Evolutionary conservation across 2,797 vertebrate species (phyloP), one percentile per base, ranked within the genome.

Genomic region (Emydoidea blandingii): DNA sequence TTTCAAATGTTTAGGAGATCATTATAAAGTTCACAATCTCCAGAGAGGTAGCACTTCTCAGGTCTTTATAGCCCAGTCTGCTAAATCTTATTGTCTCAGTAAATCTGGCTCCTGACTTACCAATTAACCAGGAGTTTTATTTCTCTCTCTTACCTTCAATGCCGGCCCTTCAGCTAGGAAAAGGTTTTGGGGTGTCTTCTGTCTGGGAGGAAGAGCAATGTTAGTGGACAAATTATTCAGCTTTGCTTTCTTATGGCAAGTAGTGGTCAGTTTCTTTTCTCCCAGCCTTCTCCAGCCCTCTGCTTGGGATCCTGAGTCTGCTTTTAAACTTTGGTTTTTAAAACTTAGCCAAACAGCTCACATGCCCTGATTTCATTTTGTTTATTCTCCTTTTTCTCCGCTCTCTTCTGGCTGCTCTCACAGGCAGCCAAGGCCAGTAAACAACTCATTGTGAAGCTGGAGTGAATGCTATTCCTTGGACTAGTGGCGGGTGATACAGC

Each of bases 291-390:
- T 86, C 44, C n/a, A 85, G 59, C 94, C 97, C 95, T 83, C 5
- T 93, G 92, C 44, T 72, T 86, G 89, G 31, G 53, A 81, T 54
- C 62, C 94, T 47, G 83, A 82, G 68, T 16, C 57, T 92, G 95
- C 85, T 79, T 93, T 89, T 88, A 78, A 91, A 90, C 52, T 79
- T 91, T 54, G 49, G 19, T 72, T 12, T 68, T 53, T 8, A 6
- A 91, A 97, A 95, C 90, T 96, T 94, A 95, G 85, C 94, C 97
- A 91, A 90, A 90, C 96, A 79, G 68, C 94, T 97, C 97, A 91
- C 47, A 95, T 37, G n/a, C 72, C 91, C 92, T 57, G 49, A 85
- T 94, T 16, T 74, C 90, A 91, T 83, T 95, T 96, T 97, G 78
- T 93, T 96, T 95, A 92, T 96, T 97, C 91, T 94, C 90, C 83